Conservation (phyloP, 2,113 vertebrate species). For the Mungos mungo region DNA sequence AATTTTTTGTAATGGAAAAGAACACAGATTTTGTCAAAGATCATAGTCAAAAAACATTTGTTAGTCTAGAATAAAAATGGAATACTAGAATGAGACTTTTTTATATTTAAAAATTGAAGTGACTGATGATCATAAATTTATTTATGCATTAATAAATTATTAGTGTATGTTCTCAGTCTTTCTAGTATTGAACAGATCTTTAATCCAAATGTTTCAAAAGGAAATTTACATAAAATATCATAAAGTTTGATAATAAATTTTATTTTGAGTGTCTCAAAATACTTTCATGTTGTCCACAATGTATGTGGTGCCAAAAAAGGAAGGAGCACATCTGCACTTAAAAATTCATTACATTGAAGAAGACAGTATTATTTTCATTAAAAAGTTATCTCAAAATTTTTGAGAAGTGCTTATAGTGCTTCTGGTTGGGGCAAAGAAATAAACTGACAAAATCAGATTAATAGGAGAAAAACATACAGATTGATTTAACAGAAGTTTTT, state of each 20-base stretch:
- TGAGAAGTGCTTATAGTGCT: not conserved
- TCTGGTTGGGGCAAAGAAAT: not conserved
- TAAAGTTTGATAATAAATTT: not conserved
- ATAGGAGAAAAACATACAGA: not conserved
- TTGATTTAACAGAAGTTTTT: not conserved
- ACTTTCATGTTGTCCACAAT: not conserved
- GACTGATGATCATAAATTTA: not conserved
- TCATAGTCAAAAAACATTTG: not conserved
- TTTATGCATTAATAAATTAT: not conserved
- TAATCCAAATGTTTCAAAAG: not conserved
- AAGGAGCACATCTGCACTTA: not conserved
- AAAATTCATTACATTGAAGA: not conserved
- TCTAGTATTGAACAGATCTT: not conserved
- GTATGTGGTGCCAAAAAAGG: not conserved
- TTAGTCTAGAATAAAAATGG: not conserved
- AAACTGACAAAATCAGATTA: not conserved
- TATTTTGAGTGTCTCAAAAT: not conserved
- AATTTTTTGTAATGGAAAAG: not conserved
- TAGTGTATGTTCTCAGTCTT: not conserved
- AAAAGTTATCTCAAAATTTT: not conserved
- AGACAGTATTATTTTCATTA: not conserved
- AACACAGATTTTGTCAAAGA: not conserved
- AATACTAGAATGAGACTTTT: not conserved
- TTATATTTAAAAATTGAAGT: not conserved
- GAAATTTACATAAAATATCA: not conserved